Conservation (phyloP, 2,888 invertebrate genomes). For the Hyalella azteca region DNA sequence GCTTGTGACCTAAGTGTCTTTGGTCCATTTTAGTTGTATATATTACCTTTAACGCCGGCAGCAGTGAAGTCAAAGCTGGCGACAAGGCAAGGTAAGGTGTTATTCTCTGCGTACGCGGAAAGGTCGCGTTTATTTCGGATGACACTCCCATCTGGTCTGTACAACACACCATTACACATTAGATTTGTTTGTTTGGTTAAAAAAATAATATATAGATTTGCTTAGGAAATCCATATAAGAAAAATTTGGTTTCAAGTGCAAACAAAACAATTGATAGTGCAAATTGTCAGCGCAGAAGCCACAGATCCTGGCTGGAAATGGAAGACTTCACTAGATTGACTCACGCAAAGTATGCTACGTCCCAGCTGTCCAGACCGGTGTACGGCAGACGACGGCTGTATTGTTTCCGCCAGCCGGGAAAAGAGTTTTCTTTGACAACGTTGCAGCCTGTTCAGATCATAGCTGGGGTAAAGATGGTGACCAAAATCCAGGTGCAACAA, state of each 20-base stretch:
- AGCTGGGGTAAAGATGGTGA: too few relatives aligned
- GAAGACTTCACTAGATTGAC: too few relatives aligned
- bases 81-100: neutral
- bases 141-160: neutral
- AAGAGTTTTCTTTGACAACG: neutral
- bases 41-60: slow-evolving; percentile 13
- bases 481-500: too few relatives aligned
- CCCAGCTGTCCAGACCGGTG: slow-evolving; percentile 32
- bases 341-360: slow-evolving; percentile 13
- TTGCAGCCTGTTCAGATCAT: neutral
- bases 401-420: slow-evolving; percentile 8
- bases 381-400: slow-evolving; percentile 11
- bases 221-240: too few relatives aligned
- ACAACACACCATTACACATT: neutral
- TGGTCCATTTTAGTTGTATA: too few relatives aligned
- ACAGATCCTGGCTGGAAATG: too few relatives aligned
- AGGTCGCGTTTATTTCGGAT: slow-evolving; percentile 24
- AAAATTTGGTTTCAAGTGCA: too few relatives aligned
- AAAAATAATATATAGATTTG: too few relatives aligned
- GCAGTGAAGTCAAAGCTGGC: slow-evolving; percentile 31
- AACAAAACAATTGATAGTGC: too few relatives aligned
- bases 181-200: neutral
- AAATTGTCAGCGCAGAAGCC: too few relatives aligned
- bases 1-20: too few relatives aligned
- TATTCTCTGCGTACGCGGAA: slow-evolving; percentile 26